These are phyloP conservation scores for Melanotaenia maccullochi DNA, from an alignment of 2,797 vertebrate species.

Conservation along the genomic window DNA sequence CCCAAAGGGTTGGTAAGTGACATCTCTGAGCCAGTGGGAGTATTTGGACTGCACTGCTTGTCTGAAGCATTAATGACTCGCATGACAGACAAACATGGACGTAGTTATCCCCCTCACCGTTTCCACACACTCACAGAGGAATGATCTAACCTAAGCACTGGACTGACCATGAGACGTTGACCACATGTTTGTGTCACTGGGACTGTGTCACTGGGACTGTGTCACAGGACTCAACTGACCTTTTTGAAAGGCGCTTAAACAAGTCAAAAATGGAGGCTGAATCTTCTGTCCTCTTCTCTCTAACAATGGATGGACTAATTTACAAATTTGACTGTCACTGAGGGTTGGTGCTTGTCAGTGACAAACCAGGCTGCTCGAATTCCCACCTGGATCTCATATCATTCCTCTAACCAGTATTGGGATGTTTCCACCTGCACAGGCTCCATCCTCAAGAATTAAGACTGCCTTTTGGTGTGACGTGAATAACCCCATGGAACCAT, in stretches of 20 bases:
- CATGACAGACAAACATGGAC: slow-evolving; percentile 65
- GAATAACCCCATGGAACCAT: slow-evolving; percentile 78
- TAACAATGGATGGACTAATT: slow-evolving; percentile 68
- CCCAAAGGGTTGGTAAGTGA: slow-evolving; percentile 32
- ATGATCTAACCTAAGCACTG: slow-evolving; percentile 75
- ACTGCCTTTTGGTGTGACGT: slow-evolving; percentile 71
- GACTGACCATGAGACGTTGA: slow-evolving; percentile 78
- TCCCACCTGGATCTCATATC: slow-evolving; percentile 73
- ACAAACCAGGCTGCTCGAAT: slow-evolving; percentile 62
- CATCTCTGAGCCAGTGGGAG: slow-evolving; percentile 39
- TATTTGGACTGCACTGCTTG: slow-evolving; percentile 67
- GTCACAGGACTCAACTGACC: slow-evolving; percentile 70
- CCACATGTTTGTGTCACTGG: slow-evolving; percentile 31
- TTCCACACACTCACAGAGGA: slow-evolving; percentile 15
- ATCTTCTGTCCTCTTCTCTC: slow-evolving; percentile 36
- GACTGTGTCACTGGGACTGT: slow-evolving; percentile 36
- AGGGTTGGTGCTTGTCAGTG: slow-evolving; percentile 64
- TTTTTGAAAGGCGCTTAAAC: slow-evolving; percentile 71
- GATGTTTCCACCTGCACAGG: slow-evolving; percentile 66
- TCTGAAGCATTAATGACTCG: slow-evolving; percentile 76
- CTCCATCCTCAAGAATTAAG: slow-evolving; percentile 64
- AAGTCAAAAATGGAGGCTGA: slow-evolving; percentile 49
- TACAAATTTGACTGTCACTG: slow-evolving; percentile 61
- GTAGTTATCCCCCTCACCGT: slow-evolving; percentile 22
- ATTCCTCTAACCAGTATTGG: slow-evolving; percentile 78